Evolutionary conservation across 2,888 invertebrate genomes (phyloP).

Genomic region (Chelonus formosanus): DNA sequence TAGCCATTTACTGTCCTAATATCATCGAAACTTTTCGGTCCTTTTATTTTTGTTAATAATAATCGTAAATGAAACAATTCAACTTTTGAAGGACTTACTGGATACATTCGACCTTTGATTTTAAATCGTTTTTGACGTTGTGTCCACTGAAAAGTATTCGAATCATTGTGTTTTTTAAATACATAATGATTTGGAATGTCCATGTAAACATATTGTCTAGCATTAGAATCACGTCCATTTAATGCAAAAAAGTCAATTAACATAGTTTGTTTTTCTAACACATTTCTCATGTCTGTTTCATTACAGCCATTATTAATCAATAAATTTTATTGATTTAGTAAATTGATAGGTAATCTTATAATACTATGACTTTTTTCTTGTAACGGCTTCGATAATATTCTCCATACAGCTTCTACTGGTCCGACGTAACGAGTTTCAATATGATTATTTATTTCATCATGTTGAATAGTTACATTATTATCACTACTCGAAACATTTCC

Average conservation of each 20-base stretch:
- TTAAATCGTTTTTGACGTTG: slow-evolving; percentile 5
- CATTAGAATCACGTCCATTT: neutral
- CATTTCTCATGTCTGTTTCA: neutral
- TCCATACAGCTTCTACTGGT: neutral
- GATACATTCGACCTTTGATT: slow-evolving; percentile 4
- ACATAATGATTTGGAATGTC: slow-evolving; percentile 12
- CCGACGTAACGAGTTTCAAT: neutral
- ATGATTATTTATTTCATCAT: neutral
- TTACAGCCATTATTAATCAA: neutral
- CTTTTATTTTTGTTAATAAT: slow-evolving; percentile 3
- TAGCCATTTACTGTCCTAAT: slow-evolving; percentile 12
- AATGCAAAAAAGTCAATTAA: neutral
- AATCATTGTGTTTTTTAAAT: neutral
- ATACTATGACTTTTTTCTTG: neutral
- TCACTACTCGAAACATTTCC: neutral
- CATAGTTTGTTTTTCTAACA: slow-evolving; percentile 13
- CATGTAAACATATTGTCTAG: neutral
- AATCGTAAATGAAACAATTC: slow-evolving; percentile 18
- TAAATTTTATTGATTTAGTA: neutral
- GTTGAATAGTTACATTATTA: neutral
- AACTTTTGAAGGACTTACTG: slow-evolving; percentile 8
- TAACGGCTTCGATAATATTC: neutral
- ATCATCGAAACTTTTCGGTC: slow-evolving; percentile 10
- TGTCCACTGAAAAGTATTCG: neutral
- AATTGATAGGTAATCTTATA: neutral